Conservation (phyloP, 2,113 vertebrate genomes). For the Spizaetus ornatus region DNA sequence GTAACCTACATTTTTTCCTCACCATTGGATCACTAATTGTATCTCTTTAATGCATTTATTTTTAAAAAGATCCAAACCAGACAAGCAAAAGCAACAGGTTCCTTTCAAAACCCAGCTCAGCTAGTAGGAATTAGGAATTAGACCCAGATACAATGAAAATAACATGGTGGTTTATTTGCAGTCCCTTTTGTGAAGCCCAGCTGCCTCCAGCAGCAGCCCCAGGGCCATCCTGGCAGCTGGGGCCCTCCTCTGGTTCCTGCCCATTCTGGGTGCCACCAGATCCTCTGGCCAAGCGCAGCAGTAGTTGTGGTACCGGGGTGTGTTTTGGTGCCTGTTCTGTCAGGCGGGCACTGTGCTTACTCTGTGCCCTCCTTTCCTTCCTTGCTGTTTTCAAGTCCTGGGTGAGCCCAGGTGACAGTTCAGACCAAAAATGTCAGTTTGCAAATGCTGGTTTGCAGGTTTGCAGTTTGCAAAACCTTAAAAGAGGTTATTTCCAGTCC, state of each 20-base stretch:
- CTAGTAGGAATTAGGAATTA: neutral
- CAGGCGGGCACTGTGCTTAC: neutral
- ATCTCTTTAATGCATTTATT: neutral
- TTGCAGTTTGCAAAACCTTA: no score
- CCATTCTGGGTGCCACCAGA: neutral
- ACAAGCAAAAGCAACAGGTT: neutral
- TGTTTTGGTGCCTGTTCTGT: neutral
- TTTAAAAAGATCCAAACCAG: neutral
- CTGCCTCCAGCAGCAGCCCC: neutral
- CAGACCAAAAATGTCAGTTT: neutral
- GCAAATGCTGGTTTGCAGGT: neutral
- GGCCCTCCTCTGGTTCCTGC: neutral
- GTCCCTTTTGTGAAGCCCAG: neutral
- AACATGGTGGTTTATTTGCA: neutral
- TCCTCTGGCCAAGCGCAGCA: neutral
- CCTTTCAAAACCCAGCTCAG: neutral
- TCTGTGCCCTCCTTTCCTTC: neutral
- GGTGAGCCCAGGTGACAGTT: neutral
- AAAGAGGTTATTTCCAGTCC: neutral
- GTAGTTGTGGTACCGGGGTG: fast-evolving
- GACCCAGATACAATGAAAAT: neutral
- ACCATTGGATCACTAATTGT: neutral
- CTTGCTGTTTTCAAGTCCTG: neutral
- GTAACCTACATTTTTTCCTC: neutral
- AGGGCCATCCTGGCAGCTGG: no score